Conservation (phyloP, 1,140 invertebrate genomes). For the Chironomus striatipennis region DNA sequence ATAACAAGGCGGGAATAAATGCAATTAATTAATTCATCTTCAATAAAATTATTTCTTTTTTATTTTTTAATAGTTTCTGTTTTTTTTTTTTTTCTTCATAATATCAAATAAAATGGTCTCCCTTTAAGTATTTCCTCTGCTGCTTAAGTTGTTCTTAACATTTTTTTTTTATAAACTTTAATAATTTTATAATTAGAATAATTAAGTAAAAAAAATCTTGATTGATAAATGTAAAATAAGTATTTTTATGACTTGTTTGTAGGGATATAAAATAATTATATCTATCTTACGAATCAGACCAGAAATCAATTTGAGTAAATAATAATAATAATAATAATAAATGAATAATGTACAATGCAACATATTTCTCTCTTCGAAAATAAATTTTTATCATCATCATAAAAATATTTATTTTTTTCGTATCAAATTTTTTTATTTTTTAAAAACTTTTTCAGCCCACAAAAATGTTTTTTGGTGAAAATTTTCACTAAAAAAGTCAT, state of each 20-base stretch:
- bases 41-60: not conserved
- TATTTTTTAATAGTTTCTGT: not conserved
- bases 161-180: no score
- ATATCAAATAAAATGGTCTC: slow-evolving; percentile 14
- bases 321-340: no score
- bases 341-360: no score
- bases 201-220: no score
- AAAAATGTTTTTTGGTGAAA: not conserved
- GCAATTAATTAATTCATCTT: not conserved
- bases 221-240: not conserved
- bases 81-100: not conserved
- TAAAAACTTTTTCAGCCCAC: not conserved
- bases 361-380: not conserved
- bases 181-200: no score
- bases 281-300: slow-evolving; percentile 23
- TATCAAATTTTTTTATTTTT: not conserved
- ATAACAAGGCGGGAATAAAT: not conserved
- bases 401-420: not conserved
- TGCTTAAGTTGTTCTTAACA: not conserved
- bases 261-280: not conserved
- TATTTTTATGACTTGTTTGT: no score
- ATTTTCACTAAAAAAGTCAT: no score
- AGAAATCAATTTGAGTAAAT: not conserved
- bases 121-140: slow-evolving; percentile 4
- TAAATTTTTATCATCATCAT: not conserved